Evolutionary conservation across 2,888 invertebrate genomes (phyloP).

Genomic region (Iselma pallidipennis): DNA sequence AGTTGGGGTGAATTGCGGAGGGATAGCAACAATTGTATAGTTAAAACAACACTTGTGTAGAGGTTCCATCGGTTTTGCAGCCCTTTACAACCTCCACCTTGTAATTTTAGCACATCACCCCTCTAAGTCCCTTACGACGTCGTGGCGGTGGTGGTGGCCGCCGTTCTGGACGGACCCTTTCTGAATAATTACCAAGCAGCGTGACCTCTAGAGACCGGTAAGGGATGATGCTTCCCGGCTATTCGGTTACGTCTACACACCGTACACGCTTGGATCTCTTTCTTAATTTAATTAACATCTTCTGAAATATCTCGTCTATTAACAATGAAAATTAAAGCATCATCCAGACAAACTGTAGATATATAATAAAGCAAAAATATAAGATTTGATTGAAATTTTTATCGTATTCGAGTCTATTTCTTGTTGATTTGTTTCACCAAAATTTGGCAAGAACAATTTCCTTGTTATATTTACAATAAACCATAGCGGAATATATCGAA

Average conservation of each 20-base stretch:
- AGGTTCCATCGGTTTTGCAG: conserved; percentile 35
- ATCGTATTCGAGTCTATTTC: too few species aligned
- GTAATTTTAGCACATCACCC: conserved; percentile 39
- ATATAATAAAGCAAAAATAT: too few species aligned
- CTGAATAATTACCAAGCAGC: conserved; percentile 54
- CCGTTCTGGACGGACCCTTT: conserved; percentile 44
- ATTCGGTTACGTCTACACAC: conserved; percentile 27
- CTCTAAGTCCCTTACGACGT: conserved; percentile 24
- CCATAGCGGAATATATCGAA: background rate
- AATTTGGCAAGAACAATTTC: background rate
- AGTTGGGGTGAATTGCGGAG: background rate
- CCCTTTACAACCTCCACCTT: conserved; percentile 42
- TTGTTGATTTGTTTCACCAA: background rate
- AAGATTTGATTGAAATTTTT: background rate
- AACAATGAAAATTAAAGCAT: too few species aligned
- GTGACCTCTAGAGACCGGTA: conserved; percentile 53
- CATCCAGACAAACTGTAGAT: too few species aligned
- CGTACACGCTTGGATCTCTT: conserved; percentile 13
- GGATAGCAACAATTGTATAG: background rate
- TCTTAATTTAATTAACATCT: conserved; percentile 23
- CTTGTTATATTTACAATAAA: background rate
- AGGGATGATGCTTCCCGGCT: conserved; percentile 43
- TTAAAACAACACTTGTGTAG: conserved; percentile 2
- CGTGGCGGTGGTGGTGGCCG: conserved; percentile 7
- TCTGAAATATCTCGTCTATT: conserved; percentile 13